A percentile compares a stretch with the other conserved stretches of the same genome.
phyloP scores from a whole-genome alignment of 2,888 invertebrate species.

The Aphrophora alni region DNA sequence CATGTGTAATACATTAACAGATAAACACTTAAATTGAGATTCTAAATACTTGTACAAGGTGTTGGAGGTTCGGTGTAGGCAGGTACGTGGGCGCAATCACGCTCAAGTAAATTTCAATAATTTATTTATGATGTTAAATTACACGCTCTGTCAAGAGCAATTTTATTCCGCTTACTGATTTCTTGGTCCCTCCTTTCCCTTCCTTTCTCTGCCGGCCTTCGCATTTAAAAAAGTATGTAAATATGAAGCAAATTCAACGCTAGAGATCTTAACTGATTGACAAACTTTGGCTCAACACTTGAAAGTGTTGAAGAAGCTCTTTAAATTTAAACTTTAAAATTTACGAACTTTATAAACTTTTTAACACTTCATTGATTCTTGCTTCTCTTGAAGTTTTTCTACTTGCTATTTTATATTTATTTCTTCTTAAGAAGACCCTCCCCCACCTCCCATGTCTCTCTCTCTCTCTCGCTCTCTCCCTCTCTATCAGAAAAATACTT shows the following conservation, averaged over 20 bases:
- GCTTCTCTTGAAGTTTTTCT: background rate
- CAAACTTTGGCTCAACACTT: background rate
- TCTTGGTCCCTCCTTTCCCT: background rate
- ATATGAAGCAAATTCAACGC: background rate
- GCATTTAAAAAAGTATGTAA: background rate
- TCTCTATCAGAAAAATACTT: no score
- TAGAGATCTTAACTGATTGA: background rate
- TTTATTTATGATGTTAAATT: conserved; percentile 1
- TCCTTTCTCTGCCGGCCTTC: background rate
- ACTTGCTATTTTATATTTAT: background rate
- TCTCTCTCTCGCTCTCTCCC: no score
- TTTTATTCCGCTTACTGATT: background rate
- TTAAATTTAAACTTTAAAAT: background rate
- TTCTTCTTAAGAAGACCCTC: background rate
- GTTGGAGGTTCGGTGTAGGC: background rate
- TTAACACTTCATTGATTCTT: background rate
- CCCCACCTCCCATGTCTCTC: no score
- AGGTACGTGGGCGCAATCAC: background rate
- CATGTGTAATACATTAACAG: background rate
- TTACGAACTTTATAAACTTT: background rate
- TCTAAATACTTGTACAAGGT: background rate
- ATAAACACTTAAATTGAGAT: background rate
- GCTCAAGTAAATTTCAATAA: background rate
- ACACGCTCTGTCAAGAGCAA: background rate
- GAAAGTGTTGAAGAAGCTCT: background rate